Evolutionary conservation across 2,797 vertebrate genomes (phyloP).

Genomic region (Tokudaia muenninki): DNA sequence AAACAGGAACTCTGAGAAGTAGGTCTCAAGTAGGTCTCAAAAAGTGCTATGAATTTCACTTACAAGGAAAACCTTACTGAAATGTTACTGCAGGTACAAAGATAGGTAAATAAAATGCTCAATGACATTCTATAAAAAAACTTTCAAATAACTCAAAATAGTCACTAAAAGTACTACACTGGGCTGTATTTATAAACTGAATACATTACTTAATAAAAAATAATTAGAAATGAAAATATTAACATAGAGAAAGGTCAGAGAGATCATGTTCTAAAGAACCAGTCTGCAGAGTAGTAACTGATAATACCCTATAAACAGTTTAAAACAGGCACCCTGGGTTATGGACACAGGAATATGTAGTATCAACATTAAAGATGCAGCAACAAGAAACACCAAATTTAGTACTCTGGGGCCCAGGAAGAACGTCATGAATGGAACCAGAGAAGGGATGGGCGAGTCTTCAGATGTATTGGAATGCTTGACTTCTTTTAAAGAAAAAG

Average conservation of each 20-base stretch:
- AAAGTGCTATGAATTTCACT: conserved; percentile 53
- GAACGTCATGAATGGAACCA: background rate
- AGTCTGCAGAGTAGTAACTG: background rate
- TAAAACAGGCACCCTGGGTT: conserved; percentile 60
- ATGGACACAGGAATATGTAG: background rate
- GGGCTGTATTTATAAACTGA: conserved; percentile 14
- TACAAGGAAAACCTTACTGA: background rate
- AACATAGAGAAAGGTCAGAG: conserved; percentile 52
- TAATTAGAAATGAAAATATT: conserved; percentile 44
- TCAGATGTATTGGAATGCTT: conserved; percentile 1
- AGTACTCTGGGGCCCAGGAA: background rate
- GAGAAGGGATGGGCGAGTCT: background rate
- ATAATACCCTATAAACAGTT: conserved; percentile 49
- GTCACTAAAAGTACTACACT: conserved; percentile 30
- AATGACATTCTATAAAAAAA: conserved; percentile 11
- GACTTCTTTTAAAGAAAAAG: conserved; percentile 21
- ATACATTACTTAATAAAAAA: conserved; percentile 31
- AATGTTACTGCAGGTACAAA: conserved; percentile 24
- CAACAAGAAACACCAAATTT: conserved; percentile 27
- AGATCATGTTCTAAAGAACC: conserved; percentile 35
- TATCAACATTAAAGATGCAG: conserved; percentile 14
- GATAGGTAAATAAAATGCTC: conserved; percentile 33
- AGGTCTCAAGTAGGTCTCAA: background rate
- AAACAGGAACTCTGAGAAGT: conserved; percentile 19
- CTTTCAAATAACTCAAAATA: conserved; percentile 37